phyloP scores from a whole-genome alignment of 2,888 invertebrate genomes.

The Mesochorus sp. region DNA sequence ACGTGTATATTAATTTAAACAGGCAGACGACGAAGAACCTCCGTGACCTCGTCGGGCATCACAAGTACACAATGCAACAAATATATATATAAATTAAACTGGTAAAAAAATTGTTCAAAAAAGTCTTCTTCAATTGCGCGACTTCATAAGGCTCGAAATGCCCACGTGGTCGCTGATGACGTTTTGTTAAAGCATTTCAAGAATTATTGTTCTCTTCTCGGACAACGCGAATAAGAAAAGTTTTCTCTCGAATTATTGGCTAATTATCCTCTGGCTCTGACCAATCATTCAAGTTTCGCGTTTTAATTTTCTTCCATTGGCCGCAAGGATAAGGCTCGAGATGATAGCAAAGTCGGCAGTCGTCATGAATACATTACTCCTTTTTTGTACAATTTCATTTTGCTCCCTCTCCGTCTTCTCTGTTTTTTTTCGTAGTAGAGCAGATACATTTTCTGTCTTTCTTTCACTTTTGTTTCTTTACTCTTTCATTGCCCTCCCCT shows the following conservation, averaged over 20 bases:
- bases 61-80: too few relatives aligned
- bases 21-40: neutral
- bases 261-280: slow-evolving; percentile 41
- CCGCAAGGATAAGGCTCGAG: slow-evolving; percentile 6
- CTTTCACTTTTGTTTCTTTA: slow-evolving; percentile 60
- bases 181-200: neutral
- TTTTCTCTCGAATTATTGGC: slow-evolving; percentile 27
- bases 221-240: neutral
- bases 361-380: slow-evolving; percentile 65
- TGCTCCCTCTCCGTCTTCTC: neutral
- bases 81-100: too few relatives aligned
- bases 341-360: slow-evolving; percentile 26
- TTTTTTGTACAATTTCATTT: slow-evolving; percentile 30
- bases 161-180: neutral
- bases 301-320: slow-evolving; percentile 28
- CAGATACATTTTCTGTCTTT: slow-evolving; percentile 46
- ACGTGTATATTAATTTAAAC: neutral
- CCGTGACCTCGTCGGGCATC: neutral
- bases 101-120: too few relatives aligned
- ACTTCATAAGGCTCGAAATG: too few relatives aligned
- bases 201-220: neutral
- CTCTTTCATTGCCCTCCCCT: slow-evolving; percentile 45
- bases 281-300: slow-evolving; percentile 49
- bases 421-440: neutral
- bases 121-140: too few relatives aligned